Conservation (phyloP, 2,797 vertebrate genomes). For the Amblyraja radiata region DNA sequence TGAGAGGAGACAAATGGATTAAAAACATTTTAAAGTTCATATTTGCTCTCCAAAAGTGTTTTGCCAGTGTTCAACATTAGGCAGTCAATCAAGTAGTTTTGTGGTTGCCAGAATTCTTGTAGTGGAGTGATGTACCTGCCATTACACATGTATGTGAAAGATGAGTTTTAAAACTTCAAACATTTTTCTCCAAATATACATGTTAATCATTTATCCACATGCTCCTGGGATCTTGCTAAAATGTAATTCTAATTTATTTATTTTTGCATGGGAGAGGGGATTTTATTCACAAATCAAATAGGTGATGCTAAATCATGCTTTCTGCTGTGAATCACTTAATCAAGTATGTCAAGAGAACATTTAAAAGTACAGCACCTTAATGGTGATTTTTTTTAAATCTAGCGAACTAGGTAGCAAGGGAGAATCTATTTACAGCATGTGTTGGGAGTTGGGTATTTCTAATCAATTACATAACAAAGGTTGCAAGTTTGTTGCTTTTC, state of each 20-base stretch:
- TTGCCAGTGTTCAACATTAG: background rate
- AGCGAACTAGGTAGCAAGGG: background rate
- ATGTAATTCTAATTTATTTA: background rate
- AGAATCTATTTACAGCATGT: background rate
- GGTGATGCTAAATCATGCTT: background rate
- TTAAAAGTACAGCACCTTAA: background rate
- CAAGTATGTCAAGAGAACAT: background rate
- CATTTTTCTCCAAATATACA: too few relatives aligned
- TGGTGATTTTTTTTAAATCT: background rate
- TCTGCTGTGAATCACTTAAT: too few relatives aligned
- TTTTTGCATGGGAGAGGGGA: too few relatives aligned
- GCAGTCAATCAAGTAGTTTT: background rate
- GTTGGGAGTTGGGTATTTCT: background rate
- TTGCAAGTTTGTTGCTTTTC: constrained; percentile 14
- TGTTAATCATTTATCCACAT: background rate
- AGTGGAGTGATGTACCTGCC: background rate
- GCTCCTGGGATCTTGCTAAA: background rate
- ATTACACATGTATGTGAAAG: background rate
- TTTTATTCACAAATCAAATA: too few relatives aligned
- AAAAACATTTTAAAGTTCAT: background rate
- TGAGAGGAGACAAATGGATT: background rate
- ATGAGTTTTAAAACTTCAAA: background rate
- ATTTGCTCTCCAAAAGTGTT: background rate
- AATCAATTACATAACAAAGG: background rate
- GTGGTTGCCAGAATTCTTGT: background rate